Evolutionary conservation across 2,888 invertebrate genomes (phyloP), one percentile per base, ranked within the genome.

Genomic region (Sminthurinus aureus): DNA sequence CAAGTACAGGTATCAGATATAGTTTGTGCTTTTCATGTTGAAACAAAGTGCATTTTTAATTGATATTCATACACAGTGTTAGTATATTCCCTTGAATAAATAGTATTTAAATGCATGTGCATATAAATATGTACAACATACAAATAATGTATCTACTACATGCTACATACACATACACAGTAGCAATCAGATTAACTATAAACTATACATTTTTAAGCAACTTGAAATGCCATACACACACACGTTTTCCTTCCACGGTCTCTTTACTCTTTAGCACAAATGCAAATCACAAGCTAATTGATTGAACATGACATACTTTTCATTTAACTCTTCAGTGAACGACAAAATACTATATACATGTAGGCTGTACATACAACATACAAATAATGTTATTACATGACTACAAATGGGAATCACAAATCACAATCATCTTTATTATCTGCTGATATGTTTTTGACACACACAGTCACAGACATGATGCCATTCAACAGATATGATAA

Each of bases 241-340:
- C 13, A 15, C 4, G 13, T 15, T 58, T 18, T 18, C 67, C n/a
- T 69, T 69, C 67, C 67, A 69, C 67, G 67, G 20, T 69, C 67
- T 69, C 67, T 69, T 69, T 58, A 58, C 38, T 38, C 38, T 38
- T 38, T 38, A 38, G 38, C 38, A 58, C 58, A 58, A 58, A 58
- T 58, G 0, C 58, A 13, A 58, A 58, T 58, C 18, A 58, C 58
- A 58, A 58, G 58, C 58, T 69, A 22, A 69, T 69, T 69, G 67
- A 69, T 69, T 69, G 67, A 69, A 69, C 67, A 69, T 69, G 67
- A 69, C 67, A 69, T 22, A 69, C 67, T 69, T 69, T 69, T 69
- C n/a, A 11, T 26, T 74, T 38, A 24, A 12, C 24, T 74, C 74
- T 38, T 74, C 2, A 71, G 20, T 18, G 11, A 20, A 38, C 38